Conservation (phyloP, 2,797 vertebrate genomes). For the Adelosebastes latens region DNA sequence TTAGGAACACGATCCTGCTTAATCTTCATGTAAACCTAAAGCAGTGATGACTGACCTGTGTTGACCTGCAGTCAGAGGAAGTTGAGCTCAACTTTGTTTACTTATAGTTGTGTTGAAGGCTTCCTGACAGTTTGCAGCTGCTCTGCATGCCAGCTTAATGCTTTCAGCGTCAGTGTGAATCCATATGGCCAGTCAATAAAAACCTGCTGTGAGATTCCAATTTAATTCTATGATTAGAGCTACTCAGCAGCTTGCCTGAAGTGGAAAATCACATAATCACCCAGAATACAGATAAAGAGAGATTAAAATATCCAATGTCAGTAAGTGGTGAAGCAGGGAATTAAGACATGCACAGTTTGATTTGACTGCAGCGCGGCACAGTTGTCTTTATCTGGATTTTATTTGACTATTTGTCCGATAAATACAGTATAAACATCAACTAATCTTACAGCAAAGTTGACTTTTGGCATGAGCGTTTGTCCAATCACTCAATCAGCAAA, state of each 20-base stretch:
- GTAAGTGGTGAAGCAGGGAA: constrained; percentile 43
- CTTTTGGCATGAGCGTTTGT: neutral
- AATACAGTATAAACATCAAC: neutral
- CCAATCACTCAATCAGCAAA: neutral
- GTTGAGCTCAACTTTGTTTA: constrained; percentile 20
- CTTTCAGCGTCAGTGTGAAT: constrained; percentile 27
- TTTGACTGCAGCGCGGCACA: constrained; percentile 13
- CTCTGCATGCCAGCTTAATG: neutral
- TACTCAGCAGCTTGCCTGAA: constrained; percentile 25
- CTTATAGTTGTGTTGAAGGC: neutral
- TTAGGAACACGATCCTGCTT: constrained; percentile 30
- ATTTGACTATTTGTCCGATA: neutral
- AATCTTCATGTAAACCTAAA: constrained; percentile 39
- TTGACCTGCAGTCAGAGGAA: constrained; percentile 11
- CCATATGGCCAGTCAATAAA: constrained; percentile 41
- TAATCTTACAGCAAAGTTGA: neutral
- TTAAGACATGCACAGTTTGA: constrained; percentile 39
- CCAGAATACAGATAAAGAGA: constrained; percentile 4
- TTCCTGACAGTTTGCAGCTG: neutral
- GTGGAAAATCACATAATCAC: constrained; percentile 28
- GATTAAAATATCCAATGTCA: constrained; percentile 13
- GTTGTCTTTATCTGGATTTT: constrained; percentile 10
- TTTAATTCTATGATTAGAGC: constrained; percentile 43
- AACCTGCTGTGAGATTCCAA: constrained; percentile 35
- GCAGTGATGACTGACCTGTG: constrained; percentile 19